Conservation (phyloP, 1,140 invertebrate genomes). For the Nephotettix cincticeps region DNA sequence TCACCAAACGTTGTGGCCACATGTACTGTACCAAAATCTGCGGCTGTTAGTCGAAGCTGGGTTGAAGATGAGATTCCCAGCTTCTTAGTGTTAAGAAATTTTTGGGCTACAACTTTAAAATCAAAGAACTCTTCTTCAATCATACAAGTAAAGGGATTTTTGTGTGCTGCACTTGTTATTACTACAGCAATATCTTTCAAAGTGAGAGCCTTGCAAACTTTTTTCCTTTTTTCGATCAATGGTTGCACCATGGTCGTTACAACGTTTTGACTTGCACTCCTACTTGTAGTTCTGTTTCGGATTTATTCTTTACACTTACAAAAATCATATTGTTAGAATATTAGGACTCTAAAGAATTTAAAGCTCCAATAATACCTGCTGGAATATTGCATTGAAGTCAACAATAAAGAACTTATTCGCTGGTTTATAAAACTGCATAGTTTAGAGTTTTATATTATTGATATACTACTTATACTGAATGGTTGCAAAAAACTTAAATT, state of each 20-base stretch:
- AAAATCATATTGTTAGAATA: too few species aligned
- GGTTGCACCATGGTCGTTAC: background rate
- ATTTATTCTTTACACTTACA: too few species aligned
- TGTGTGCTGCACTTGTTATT: slow-evolving; percentile 5
- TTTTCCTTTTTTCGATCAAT: background rate
- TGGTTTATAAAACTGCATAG: too few species aligned
- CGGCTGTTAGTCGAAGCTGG: slow-evolving; percentile 3
- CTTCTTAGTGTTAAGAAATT: slow-evolving; percentile 11
- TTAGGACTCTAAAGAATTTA: too few species aligned
- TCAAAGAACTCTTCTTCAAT: slow-evolving; percentile 9
- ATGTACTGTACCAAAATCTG: background rate
- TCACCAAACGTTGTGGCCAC: background rate
- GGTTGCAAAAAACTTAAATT: too few species aligned
- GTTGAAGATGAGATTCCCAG: slow-evolving; percentile 8
- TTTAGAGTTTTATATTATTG: too few species aligned
- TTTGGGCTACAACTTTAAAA: background rate
- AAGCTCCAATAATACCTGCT: too few species aligned
- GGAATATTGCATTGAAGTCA: too few species aligned
- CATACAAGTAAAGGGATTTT: slow-evolving; percentile 11
- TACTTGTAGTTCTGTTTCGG: background rate
- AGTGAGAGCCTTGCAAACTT: background rate
- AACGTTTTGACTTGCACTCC: background rate
- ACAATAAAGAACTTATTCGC: too few species aligned
- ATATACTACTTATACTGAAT: too few species aligned
- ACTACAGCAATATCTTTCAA: background rate